phyloP scores from a whole-genome alignment of 2,797 vertebrate genomes.

The Spondyliosoma cantharus region DNA sequence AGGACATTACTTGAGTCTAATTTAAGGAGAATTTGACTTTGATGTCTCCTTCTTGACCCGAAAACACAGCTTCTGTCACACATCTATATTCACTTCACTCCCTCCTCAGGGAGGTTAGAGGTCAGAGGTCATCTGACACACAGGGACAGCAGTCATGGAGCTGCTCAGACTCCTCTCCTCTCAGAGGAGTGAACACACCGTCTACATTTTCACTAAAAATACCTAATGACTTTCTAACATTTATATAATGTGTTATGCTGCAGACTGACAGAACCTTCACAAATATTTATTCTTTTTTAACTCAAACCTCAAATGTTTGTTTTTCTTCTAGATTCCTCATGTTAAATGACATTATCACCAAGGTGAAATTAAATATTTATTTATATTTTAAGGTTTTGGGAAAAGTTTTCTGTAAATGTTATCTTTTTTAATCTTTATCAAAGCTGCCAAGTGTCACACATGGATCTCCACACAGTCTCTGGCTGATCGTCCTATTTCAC shows the following conservation, averaged over 20 bases:
- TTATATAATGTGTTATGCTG: neutral
- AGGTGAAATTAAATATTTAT: too few relatives aligned
- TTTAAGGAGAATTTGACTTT: neutral
- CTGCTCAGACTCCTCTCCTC: neutral
- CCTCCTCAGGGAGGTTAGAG: neutral
- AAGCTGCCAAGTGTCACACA: too few relatives aligned
- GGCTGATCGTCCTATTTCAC: too few relatives aligned
- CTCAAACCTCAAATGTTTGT: too few relatives aligned
- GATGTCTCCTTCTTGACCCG: neutral
- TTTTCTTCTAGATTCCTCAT: neutral
- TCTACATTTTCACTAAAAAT: neutral
- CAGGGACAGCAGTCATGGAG: neutral
- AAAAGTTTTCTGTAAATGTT: neutral
- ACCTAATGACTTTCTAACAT: neutral
- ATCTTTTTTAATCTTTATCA: neutral
- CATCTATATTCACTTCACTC: neutral
- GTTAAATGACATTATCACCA: neutral
- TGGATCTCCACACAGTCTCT: too few relatives aligned
- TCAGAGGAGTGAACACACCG: neutral
- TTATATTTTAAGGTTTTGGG: neutral
- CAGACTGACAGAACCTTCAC: neutral
- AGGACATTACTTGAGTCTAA: neutral
- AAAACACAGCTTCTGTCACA: neutral
- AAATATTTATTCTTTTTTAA: too few relatives aligned
- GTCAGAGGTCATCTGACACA: conserved; percentile 30